A percentile compares a stretch with the other conserved stretches of the same genome.
Conservation (phyloP, 2,797 vertebrate genomes). For the Mormyrus hasselquistii region DNA sequence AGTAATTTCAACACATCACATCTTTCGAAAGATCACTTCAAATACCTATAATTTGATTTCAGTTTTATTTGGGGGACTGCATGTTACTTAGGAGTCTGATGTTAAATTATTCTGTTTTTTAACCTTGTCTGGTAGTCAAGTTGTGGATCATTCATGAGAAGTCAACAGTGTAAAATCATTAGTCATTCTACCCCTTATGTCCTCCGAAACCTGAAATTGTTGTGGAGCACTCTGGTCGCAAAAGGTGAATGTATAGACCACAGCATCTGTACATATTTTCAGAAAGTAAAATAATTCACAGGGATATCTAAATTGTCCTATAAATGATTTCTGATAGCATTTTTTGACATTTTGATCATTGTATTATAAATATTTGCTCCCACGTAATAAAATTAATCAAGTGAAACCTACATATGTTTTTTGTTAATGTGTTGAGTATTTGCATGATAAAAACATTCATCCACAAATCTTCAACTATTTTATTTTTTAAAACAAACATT, state of each 20-base stretch:
- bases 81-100: neutral
- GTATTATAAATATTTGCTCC: neutral
- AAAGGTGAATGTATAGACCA: neutral
- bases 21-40: neutral
- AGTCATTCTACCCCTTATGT: neutral
- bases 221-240: neutral
- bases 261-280: neutral
- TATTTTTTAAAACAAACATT: neutral
- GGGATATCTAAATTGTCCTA: constrained; percentile 16
- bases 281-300: neutral
- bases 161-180: neutral
- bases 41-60: neutral
- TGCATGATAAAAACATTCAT: neutral
- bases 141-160: neutral
- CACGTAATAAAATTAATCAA: constrained; percentile 13
- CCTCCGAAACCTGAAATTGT: neutral
- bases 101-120: neutral
- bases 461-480: neutral
- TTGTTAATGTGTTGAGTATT: neutral
- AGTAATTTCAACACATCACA: neutral
- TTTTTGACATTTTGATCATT: constrained; percentile 4
- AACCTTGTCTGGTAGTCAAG: neutral
- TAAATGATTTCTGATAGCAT: constrained; percentile 5
- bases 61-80: neutral
- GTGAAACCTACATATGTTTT: neutral